A percentile compares a stretch with the other conserved stretches of the same genome.
Evolutionary conservation across 2,113 vertebrate species (phyloP).

Genomic region (Callospermophilus lateralis): DNA sequence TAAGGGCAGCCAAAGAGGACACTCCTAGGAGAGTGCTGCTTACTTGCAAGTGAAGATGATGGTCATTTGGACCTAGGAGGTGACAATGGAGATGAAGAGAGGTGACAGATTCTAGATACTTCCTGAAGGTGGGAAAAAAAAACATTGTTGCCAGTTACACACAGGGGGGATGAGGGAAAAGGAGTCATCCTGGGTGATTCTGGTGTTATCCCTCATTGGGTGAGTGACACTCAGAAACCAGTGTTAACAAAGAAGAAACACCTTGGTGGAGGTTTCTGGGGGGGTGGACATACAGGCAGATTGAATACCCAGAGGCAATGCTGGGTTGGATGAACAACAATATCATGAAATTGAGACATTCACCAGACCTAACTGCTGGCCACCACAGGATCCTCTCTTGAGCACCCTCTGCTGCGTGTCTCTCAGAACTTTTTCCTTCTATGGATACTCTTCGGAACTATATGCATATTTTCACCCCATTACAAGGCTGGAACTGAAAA

Average conservation of each 20-base stretch:
- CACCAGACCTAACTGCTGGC: background rate
- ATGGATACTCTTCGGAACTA: background rate
- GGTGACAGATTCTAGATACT: background rate
- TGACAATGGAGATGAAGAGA: background rate
- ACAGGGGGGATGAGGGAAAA: background rate
- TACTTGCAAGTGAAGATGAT: background rate
- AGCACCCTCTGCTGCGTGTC: background rate
- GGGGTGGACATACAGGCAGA: too few species aligned
- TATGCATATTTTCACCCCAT: too few species aligned
- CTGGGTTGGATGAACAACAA: background rate
- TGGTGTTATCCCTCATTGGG: background rate
- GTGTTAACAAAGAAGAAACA: background rate
- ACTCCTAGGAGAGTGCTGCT: accelerated
- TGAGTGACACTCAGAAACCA: too few species aligned
- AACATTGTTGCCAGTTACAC: background rate
- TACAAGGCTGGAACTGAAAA: accelerated
- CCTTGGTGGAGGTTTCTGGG: background rate
- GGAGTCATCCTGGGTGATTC: background rate
- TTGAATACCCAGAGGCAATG: background rate
- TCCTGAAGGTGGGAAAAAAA: background rate
- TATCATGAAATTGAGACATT: background rate
- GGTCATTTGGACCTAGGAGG: background rate
- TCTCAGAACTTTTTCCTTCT: background rate
- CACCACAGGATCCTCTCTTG: background rate
- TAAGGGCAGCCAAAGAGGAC: background rate